Evolutionary conservation across 2,888 invertebrate species (phyloP).

Genomic region (Cyaniris semiargus): DNA sequence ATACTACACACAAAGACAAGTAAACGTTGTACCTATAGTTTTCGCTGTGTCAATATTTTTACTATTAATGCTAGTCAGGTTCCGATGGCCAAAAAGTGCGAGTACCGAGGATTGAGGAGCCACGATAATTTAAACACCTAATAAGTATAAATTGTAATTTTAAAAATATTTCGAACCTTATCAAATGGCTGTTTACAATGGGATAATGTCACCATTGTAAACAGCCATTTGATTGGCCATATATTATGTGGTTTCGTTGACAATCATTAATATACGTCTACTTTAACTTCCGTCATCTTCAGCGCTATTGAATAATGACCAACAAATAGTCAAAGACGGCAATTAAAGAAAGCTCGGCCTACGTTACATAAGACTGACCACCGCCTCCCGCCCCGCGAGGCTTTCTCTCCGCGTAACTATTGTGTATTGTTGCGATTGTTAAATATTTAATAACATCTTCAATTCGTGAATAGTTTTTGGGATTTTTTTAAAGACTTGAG

Average conservation of each 20-base stretch:
- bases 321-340: neutral
- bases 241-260: neutral
- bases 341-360: slow-evolving; percentile 28
- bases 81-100: too few relatives aligned
- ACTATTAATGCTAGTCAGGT: too few relatives aligned
- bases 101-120: too few relatives aligned
- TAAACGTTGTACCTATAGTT: too few relatives aligned
- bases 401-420: slow-evolving; percentile 8
- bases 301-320: neutral
- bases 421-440: neutral
- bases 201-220: too few relatives aligned
- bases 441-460: slow-evolving; percentile 4
- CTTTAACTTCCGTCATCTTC: neutral
- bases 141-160: too few relatives aligned
- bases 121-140: too few relatives aligned
- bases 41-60: too few relatives aligned
- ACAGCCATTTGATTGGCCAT: too few relatives aligned
- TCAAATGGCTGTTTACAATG: too few relatives aligned
- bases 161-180: too few relatives aligned
- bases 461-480: neutral
- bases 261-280: neutral
- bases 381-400: neutral
- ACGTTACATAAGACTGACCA: neutral
- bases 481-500: neutral
- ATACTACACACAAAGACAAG: too few relatives aligned